Evolutionary conservation across 2,888 invertebrate species (phyloP), one percentile per base, ranked within the genome.

Genomic region (Tenthredo notha): DNA sequence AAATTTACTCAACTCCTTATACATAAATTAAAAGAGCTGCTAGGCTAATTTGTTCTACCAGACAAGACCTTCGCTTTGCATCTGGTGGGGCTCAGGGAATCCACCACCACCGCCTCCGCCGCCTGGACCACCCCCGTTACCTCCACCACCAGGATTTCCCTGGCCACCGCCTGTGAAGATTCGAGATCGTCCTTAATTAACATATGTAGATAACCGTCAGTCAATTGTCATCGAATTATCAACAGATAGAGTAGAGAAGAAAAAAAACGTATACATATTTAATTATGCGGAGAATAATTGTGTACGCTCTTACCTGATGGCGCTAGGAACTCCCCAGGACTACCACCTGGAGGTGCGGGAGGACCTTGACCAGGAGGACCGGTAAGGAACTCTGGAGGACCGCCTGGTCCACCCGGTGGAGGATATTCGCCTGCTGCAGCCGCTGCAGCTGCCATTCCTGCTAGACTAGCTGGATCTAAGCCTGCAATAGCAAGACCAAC

Each of bases 1-100:
- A 70, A 83, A 80, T 83, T 37, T 83, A 83, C 83, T 83, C 50
- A 25, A 67, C 40, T 83, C 33, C 67, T 67, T 83, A 67, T 70
- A 70, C 83, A 83, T 83, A 83, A 83, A 83, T 70, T 70, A 83
- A 58, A 65, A 83, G 29, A 50, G 67, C 43, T 83, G 80, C 86
- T 87, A 83, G 70, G 85, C 85, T 91, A 91, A 91, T 90, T 90
- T 90, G 90, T 94, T 94, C 95, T 96, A 96, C 96, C 96, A 96
- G 94, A 96, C 96, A 91, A 96, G 95, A 84, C 96, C 96, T 93
- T 96, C 96, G 93, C 95, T 96, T 92, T 96, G 95, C 94, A 95
- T 95, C 94, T 96, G 96, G 93, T 96, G 96, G 89, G 96, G 95
- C 93, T 96, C 96, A 77, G 97, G 97, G 90, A 97, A 97, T 87